Conservation (phyloP, 2,888 invertebrate genomes). For the Resseliella maxima region DNA sequence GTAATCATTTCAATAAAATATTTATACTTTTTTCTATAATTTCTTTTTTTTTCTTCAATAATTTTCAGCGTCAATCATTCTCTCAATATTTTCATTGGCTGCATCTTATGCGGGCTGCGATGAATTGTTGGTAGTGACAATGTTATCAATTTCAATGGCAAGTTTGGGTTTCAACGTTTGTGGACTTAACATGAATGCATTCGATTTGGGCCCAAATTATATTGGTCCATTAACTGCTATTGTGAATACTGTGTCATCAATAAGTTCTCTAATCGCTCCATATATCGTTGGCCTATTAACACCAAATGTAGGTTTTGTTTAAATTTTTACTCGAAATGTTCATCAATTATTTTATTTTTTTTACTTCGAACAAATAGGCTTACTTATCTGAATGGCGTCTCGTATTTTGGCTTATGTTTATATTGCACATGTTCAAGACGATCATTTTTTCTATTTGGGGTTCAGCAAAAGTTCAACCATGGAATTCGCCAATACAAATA, state of each 20-base stretch:
- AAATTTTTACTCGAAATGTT: neutral
- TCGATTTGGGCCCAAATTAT: conserved; percentile 76
- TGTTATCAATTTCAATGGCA: conserved; percentile 77
- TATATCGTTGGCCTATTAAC: conserved; percentile 75
- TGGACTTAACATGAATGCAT: too few relatives aligned
- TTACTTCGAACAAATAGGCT: conserved; percentile 71
- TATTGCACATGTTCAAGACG: conserved; percentile 75
- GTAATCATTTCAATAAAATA: neutral
- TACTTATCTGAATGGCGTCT: conserved; percentile 77
- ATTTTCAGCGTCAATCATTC: conserved; percentile 76
- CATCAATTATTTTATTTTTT: conserved; percentile 61
- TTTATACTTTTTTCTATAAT: too few relatives aligned
- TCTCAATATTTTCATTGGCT: conserved; percentile 75
- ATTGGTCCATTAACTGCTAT: conserved; percentile 68
- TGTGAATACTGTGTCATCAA: conserved; percentile 70
- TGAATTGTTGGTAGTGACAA: conserved; percentile 71
- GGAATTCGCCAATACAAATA: conserved; percentile 74
- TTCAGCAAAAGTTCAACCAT: conserved; percentile 79
- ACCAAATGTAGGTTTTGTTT: conserved; percentile 71
- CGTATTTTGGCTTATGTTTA: conserved; percentile 84
- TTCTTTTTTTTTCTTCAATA: too few relatives aligned
- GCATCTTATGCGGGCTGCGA: conserved; percentile 80
- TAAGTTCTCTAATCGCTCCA: conserved; percentile 78
- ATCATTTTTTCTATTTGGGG: conserved; percentile 77
- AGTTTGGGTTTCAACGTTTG: conserved; percentile 77